A percentile compares a stretch with the other conserved stretches of the same genome.
These are phyloP conservation scores for Austrofundulus limnaeus DNA, from an alignment of 2,113 vertebrate species.

Conservation along the genomic window DNA sequence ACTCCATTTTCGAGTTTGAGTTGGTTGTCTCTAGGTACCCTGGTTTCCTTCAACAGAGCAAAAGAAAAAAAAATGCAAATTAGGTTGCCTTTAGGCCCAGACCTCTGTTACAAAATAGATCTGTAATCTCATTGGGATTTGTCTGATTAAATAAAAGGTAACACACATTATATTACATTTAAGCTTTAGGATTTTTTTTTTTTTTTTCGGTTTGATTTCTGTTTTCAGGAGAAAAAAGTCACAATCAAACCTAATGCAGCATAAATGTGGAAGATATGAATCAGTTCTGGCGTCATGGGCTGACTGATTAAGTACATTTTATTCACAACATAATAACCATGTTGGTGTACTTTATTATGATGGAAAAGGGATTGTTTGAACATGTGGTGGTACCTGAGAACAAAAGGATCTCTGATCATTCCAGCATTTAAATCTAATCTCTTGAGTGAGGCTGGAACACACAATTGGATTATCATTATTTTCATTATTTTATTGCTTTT, in stretches of 20 bases:
- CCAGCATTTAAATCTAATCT: constrained; percentile 15
- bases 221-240: background rate
- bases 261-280: background rate
- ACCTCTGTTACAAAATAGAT: no score
- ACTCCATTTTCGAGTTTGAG: no score
- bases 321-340: background rate
- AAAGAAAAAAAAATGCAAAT: no score
- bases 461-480: constrained; percentile 35
- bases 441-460: constrained; percentile 5
- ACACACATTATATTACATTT: background rate
- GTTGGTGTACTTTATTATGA: background rate
- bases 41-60: no score
- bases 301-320: background rate
- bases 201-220: background rate
- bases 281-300: background rate
- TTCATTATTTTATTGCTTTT: constrained; percentile 44
- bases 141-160: background rate
- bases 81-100: no score
- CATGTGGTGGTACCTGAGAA: constrained; percentile 10
- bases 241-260: background rate
- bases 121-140: no score
- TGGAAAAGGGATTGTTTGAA: constrained; percentile 1
- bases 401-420: background rate
- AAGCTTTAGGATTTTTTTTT: background rate
- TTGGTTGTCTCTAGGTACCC: no score